phyloP scores from a whole-genome alignment of 2,797 vertebrate genomes.

The Acrossocheilus wenchowensis region DNA sequence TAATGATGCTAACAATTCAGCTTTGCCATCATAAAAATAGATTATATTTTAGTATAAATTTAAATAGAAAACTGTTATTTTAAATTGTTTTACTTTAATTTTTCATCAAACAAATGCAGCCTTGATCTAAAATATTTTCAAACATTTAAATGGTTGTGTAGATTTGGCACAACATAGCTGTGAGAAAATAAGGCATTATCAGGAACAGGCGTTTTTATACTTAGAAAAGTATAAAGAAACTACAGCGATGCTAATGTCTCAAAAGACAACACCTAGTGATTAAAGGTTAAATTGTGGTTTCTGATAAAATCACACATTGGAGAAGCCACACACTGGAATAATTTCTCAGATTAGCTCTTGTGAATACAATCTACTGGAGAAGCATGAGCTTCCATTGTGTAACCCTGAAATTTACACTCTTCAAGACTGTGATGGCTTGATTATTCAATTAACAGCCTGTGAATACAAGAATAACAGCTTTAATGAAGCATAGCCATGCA shows the following conservation, averaged over 20 bases:
- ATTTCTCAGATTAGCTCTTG: neutral
- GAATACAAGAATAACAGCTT: constrained; percentile 4
- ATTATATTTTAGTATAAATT: neutral
- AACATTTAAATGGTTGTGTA: neutral
- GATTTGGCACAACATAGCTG: neutral
- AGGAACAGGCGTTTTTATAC: neutral
- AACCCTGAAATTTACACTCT: neutral
- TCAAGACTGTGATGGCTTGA: neutral
- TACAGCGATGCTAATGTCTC: neutral
- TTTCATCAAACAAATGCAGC: neutral
- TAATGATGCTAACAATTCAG: neutral
- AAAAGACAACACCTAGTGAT: neutral
- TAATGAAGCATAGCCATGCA: constrained; percentile 17
- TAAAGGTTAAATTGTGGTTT: neutral
- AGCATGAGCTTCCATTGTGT: neutral
- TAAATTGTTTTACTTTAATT: neutral
- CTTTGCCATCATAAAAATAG: neutral
- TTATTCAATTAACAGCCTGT: neutral
- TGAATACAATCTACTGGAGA: neutral
- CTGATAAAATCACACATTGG: neutral
- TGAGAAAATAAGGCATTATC: neutral
- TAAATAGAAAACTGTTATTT: neutral
- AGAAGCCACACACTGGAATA: neutral
- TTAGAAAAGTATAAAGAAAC: too few relatives aligned
- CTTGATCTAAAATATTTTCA: neutral